Evolutionary conservation across 1,140 invertebrate genomes (phyloP), one percentile per base, ranked within the genome.

Genomic region (Papilio polyxenes): DNA sequence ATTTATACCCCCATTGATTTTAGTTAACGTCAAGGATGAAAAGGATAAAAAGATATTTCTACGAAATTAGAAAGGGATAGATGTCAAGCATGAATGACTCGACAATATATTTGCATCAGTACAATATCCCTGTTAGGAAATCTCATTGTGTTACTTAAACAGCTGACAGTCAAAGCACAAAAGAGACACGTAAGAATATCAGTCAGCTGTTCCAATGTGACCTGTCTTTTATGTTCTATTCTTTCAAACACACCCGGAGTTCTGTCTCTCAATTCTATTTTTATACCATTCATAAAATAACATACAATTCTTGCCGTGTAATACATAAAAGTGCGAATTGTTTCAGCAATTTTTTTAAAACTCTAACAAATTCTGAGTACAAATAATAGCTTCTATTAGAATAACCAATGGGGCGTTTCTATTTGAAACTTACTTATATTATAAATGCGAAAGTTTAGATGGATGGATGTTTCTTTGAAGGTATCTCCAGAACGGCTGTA

Each of bases 111-210:
- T 37, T 72, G 40, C 37, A 40, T 74, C 1, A n/a, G n/a, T 40
- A 75, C 44, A 75, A 48, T 48, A 44, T 75, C 75, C 40, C 44
- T 11, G 75, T n/a, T 44, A 69, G 65, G 72, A 75, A 75, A 40
- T 49, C 48, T 51, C 48, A 75, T 75, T 75, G 75, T 75, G 44
- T 75, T 44, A 48, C 74, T 11, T 51, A 75, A 75, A 75, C 75
- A 75, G 75, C 75, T 75, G 75, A 75, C 75, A n/a, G 48, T 20
- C 48, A 6, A n/a, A 44, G 7, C 40, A 75, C 48, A 75, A 75
- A 51, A 20, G 75, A 49, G 7, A 17, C 0, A 17, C 75, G 20
- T 23, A 75, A 75, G 10, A 75, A 48, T 75, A 1, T 17, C 37
- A 75, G n/a, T 5, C 75, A 51, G 75, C 75, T 51, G 48, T 51